These are phyloP conservation scores for Rhadinocentrus ornatus DNA, from an alignment of 2,797 vertebrate genomes.

Conservation along the genomic window DNA sequence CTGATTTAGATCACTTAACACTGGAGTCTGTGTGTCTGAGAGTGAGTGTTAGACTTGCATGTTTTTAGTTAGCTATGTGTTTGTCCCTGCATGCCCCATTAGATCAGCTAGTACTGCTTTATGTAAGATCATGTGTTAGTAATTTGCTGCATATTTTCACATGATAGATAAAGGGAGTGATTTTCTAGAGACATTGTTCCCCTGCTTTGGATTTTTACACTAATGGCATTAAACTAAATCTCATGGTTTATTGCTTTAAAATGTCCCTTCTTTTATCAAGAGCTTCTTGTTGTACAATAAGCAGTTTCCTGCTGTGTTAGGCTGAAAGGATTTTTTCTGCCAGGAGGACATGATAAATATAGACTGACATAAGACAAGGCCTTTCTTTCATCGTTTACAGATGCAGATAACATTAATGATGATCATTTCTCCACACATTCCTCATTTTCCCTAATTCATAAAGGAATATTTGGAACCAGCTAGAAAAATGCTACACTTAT, in stretches of 20 bases:
- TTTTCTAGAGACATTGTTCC: neutral
- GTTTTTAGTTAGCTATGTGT: neutral
- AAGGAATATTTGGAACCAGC: neutral
- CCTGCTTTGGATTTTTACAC: neutral
- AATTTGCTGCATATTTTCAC: slow-evolving; percentile 28
- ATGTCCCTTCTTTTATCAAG: neutral
- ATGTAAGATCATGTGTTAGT: slow-evolving; percentile 21
- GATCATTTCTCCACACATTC: neutral
- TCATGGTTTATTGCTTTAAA: neutral
- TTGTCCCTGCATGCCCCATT: slow-evolving; percentile 23
- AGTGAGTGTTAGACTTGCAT: neutral
- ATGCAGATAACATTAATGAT: slow-evolving; percentile 15
- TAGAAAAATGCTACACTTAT: neutral
- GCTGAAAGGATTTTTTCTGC: slow-evolving; percentile 19
- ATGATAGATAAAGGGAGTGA: slow-evolving; percentile 5
- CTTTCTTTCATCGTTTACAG: slow-evolving; percentile 18
- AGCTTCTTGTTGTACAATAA: neutral
- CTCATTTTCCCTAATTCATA: neutral
- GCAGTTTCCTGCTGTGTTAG: neutral
- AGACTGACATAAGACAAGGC: slow-evolving; percentile 26
- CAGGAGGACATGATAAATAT: neutral
- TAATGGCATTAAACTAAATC: slow-evolving; percentile 8
- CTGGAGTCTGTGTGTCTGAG: neutral
- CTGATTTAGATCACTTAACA: slow-evolving; percentile 14
- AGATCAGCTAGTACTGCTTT: slow-evolving; percentile 18